These are phyloP conservation scores for Lamellibrachia luymesi DNA, from an alignment of 1,140 invertebrate species.

Conservation along the genomic window DNA sequence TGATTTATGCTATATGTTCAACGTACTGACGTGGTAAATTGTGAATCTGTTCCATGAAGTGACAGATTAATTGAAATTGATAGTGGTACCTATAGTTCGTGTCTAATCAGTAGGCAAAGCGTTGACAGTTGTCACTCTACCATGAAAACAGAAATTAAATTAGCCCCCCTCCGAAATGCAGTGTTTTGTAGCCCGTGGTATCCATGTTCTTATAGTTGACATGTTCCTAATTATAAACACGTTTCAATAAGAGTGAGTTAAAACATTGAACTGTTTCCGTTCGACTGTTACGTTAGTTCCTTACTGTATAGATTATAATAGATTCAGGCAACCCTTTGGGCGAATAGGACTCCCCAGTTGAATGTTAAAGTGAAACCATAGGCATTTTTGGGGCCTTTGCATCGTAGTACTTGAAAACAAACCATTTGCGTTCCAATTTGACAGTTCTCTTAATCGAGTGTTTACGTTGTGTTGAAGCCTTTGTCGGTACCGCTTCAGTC, in stretches of 20 bases:
- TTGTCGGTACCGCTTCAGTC: no score
- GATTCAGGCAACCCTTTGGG: not conserved
- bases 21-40: not conserved
- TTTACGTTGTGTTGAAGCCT: no score
- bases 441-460: no score
- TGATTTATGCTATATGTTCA: not conserved
- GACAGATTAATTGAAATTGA: constrained; percentile 1
- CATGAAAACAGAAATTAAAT: not conserved
- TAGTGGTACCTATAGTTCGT: not conserved
- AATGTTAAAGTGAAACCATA: not conserved
- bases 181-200: not conserved
- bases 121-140: not conserved
- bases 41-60: not conserved
- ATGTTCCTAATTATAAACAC: not conserved
- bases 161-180: not conserved
- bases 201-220: not conserved
- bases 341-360: not conserved
- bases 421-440: no score
- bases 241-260: not conserved
- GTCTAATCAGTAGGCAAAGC: not conserved
- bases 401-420: no score
- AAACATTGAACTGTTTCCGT: not conserved
- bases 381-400: not conserved
- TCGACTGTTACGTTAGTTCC: not conserved
- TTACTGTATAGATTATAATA: not conserved